Evolutionary conservation across 2,888 invertebrate species (phyloP), one percentile per base, ranked within the genome.

Genomic region (Lasius fuliginosus): DNA sequence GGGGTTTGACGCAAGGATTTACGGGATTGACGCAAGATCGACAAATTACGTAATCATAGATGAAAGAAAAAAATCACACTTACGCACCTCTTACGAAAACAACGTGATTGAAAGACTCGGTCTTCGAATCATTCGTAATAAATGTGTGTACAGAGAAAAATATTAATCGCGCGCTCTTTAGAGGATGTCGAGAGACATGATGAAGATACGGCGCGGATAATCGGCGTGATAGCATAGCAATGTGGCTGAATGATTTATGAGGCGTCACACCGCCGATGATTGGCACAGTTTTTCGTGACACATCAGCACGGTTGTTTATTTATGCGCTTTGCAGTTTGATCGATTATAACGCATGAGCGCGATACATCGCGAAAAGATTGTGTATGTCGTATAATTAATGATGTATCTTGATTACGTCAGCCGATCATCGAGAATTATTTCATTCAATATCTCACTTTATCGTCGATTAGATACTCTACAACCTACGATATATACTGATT

Each of bases 261-360:
- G 36, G 33, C 69, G 18, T 40, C 42, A 15, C n/a, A 42, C 11
- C 11, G 46, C 40, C 36, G n/a, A 68, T n/a, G 56, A 77, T 77
- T 53, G 53, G 40, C 67, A 67, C 56, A 42, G n/a, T 56, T 77
- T 69, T 58, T 53, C 56, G 9, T 30, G 40, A 42, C 77, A 27
- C 68, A 67, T 76, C 67, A 40, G 27, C 69, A 12, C 30, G 15
- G 42, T 69, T 40, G 42, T 69, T 42, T 67, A 42, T 69, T 69
- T 68, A 77, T 69, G 42, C 56, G 56, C 42, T 42, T 77, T 77
- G 68, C 56, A 68, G 15, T 42, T 77, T 77, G 77, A 77, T 77
- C 42, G 77, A 77, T 77, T 69, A 30, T 68, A 68, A 56, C 30
- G 56, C 40, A 42, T 40, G 40, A 77, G 53, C 40, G 53, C 27